phyloP scores from a whole-genome alignment of 2,888 invertebrate genomes.

The Rhabditoides inermis region DNA sequence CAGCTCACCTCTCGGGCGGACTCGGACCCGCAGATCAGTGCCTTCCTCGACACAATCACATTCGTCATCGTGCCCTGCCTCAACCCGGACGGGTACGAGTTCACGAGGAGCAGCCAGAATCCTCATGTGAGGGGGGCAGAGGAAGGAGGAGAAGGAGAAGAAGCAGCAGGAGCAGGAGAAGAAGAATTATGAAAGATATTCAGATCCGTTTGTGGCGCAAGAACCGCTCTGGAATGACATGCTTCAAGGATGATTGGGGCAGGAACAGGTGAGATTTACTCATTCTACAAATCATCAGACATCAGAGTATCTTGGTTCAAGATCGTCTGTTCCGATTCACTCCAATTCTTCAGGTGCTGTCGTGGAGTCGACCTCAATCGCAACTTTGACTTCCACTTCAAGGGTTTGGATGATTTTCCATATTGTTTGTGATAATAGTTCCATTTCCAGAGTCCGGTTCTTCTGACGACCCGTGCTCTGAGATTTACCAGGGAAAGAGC shows the following conservation, averaged over 20 bases:
- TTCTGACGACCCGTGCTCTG: constrained; percentile 50
- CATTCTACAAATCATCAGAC: too few species aligned
- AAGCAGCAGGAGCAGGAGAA: too few species aligned
- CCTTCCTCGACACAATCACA: constrained; percentile 42
- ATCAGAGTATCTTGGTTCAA: too few species aligned
- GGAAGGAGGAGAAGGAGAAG: too few species aligned
- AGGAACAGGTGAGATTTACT: too few species aligned
- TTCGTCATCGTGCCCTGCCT: constrained; percentile 45
- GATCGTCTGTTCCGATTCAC: neutral
- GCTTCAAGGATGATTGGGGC: constrained; percentile 42
- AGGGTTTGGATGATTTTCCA: constrained; percentile 14
- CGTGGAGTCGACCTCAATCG: constrained; percentile 51
- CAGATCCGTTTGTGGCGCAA: constrained; percentile 51
- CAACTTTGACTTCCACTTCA: constrained; percentile 51
- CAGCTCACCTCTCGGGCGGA: constrained; percentile 45
- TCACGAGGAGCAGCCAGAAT: constrained; percentile 38
- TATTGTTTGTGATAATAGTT: neutral
- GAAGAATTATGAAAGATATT: constrained; percentile 2
- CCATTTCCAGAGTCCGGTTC: constrained; percentile 41
- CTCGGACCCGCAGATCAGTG: constrained; percentile 38
- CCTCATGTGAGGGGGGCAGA: constrained; percentile 37
- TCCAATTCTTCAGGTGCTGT: constrained; percentile 30
- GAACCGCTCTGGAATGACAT: constrained; percentile 46
- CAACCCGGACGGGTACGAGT: constrained; percentile 51
- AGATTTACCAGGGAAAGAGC: constrained; percentile 48